A percentile compares a stretch with the other conserved stretches of the same genome.
Conservation (phyloP, 2,888 invertebrate genomes). For the Oconnorella tubifera region DNA sequence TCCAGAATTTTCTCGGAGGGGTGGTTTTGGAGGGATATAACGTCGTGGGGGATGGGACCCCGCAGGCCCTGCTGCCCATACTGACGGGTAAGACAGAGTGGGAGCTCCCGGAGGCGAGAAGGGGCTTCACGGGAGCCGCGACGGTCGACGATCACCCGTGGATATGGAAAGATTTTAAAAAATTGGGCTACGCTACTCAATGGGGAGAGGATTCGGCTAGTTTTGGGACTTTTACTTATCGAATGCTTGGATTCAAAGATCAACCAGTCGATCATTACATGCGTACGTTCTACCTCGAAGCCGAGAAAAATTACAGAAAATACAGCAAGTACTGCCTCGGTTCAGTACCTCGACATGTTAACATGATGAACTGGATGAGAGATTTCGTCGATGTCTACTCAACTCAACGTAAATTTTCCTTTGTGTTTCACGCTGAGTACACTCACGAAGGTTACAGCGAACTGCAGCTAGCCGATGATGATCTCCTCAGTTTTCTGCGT, state of each 20-base stretch:
- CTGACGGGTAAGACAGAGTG: conserved; percentile 34
- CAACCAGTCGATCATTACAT: conserved; percentile 88
- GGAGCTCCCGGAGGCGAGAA: conserved; percentile 35
- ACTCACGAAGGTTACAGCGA: conserved; percentile 81
- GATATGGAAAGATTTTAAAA: conserved; percentile 75
- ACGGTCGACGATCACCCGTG: conserved; percentile 77
- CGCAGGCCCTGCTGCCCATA: conserved; percentile 37
- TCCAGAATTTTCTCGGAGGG: conserved; percentile 43
- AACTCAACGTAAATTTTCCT: conserved; percentile 68
- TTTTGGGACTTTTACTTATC: conserved; percentile 83
- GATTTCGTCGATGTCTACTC: conserved; percentile 65
- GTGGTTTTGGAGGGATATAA: conserved; percentile 39
- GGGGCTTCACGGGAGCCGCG: conserved; percentile 57
- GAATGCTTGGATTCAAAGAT: conserved; percentile 77
- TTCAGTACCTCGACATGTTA: conserved; percentile 66
- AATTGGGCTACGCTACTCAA: conserved; percentile 63
- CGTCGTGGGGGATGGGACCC: conserved; percentile 39
- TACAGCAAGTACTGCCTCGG: conserved; percentile 64
- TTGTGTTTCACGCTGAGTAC: conserved; percentile 83
- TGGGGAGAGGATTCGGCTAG: conserved; percentile 82
- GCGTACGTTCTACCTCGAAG: conserved; percentile 64
- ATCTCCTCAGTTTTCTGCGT: conserved; percentile 62
- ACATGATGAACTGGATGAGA: conserved; percentile 56
- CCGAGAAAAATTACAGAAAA: conserved; percentile 1
- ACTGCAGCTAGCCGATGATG: conserved; percentile 73